Evolutionary conservation across 1,140 invertebrate genomes (phyloP).

Genomic region (Zaprionus nigranus): DNA sequence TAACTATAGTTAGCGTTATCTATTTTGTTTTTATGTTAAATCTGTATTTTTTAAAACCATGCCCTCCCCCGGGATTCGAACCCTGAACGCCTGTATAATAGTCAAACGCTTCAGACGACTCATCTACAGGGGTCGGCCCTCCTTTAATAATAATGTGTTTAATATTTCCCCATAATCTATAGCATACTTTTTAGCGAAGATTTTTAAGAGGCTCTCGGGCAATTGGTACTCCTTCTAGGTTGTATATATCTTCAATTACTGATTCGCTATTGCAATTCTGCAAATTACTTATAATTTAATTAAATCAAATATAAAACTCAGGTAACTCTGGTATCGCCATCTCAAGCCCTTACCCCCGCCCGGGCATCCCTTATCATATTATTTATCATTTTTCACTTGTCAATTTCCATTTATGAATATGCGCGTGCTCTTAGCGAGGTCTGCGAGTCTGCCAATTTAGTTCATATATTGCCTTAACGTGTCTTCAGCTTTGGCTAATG

Average conservation of each 20-base stretch:
- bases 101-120: no score
- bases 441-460: not conserved
- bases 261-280: not conserved
- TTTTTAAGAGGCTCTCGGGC: no score
- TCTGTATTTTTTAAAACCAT: no score
- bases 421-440: not conserved
- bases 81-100: no score
- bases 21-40: no score
- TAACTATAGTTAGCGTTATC: no score
- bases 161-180: no score
- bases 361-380: not conserved
- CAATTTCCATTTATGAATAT: conserved; percentile 19
- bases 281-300: not conserved
- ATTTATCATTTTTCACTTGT: conserved; percentile 1
- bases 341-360: not conserved
- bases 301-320: not conserved
- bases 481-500: conserved; percentile 54
- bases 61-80: no score
- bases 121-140: no score
- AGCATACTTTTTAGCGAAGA: no score
- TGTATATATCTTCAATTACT: not conserved
- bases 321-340: not conserved
- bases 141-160: no score
- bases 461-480: conserved; percentile 5
- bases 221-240: no score